Base-by-base conservation (phyloP, 2,888 invertebrate species). In the Amaurobius ferox region DNA sequence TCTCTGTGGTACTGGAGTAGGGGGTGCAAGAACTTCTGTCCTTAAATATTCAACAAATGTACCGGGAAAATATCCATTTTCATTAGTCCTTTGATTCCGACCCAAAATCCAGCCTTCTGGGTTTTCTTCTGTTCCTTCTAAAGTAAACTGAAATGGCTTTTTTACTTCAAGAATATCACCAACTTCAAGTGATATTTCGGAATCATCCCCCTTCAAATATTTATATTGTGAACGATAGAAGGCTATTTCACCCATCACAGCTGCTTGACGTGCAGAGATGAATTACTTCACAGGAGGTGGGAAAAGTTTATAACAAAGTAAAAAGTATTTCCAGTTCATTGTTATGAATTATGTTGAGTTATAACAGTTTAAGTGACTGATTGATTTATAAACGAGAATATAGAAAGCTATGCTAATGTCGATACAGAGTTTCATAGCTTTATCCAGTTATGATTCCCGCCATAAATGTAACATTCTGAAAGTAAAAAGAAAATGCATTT, bases 21-120 rank as follows among this genome's bases (percentile, higher is more conserved):
- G 71, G 11, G 77, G 77, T 16, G 79, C 66, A 16, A 85, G 11
- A n/a, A 85, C 16, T 48, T 87, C 88, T 9, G 86, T 87, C 35
- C 86, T 81, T 23, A 88, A 39, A 62, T 86, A 88, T 28, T 71
- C 80, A 6, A 89, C 88, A 81, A 79, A 88, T 87, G 89, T 91
- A 91, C 92, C 91, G 89, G 92, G 92, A 79, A 92, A 91, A 89
- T 91, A 92, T 88, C 92, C 92, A 89, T 90, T 89, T 71, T 90
- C 89, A 73, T 91, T 90, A 19, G 92, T 92, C 78, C 92, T 90
- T 88, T 91, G 90, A 89, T 92, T 92, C 87, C 91, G 91, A 40
- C 92, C 92, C 88, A 90, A 90, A 40, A 92, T 89, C 91, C 92
- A 91, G 39, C 92, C 92, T 74, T 91, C 91, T 89, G 89, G 90